Conservation (phyloP, 2,113 vertebrate species). For the Strix uralensis region DNA sequence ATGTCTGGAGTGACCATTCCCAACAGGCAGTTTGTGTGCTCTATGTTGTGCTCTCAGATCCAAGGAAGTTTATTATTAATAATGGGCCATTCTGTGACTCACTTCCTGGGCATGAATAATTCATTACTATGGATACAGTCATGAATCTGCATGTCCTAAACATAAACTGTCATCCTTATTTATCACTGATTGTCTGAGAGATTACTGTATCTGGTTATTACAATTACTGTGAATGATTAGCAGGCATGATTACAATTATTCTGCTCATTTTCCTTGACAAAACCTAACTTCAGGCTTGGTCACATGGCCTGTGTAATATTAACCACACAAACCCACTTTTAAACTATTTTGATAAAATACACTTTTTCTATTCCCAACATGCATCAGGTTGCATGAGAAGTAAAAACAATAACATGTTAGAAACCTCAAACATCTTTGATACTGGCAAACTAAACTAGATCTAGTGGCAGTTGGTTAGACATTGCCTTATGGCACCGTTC, state of each 20-base stretch:
- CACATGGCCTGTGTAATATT: not conserved
- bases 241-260: not conserved
- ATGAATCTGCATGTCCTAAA: not conserved
- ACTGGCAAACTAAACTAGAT: not conserved
- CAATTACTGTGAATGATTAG: not conserved
- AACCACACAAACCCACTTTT: not conserved
- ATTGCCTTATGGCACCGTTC: not conserved
- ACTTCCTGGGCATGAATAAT: not conserved
- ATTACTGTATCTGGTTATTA: not conserved
- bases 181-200: not conserved
- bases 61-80: not conserved
- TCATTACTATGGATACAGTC: not conserved
- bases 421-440: not conserved
- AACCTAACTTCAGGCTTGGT: not conserved
- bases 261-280: not conserved
- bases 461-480: not conserved
- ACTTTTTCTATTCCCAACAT: not conserved
- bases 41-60: accelerated
- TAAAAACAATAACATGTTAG: not conserved
- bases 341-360: not conserved
- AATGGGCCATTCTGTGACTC: not conserved
- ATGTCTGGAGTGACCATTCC: not conserved
- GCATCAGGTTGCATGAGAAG: not conserved
- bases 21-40: not conserved
- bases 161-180: not conserved